Percentiles rank a stretch among this genome's conserved stretches.
These are phyloP conservation scores for Platalea minor DNA, from an alignment of 2,797 vertebrate species.

Conservation along the genomic window DNA sequence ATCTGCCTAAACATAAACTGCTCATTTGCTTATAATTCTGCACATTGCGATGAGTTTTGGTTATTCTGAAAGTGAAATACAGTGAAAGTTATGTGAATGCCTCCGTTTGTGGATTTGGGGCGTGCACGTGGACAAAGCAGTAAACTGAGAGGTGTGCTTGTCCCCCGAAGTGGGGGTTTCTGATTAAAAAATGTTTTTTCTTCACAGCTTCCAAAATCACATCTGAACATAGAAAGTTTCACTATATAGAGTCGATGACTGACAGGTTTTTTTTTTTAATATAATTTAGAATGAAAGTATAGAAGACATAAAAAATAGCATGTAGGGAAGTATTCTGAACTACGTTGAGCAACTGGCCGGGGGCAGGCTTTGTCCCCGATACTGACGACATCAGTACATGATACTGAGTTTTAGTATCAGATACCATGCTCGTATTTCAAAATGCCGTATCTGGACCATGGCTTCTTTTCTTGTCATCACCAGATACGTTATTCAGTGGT, in stretches of 20 bases:
- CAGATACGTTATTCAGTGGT: neutral
- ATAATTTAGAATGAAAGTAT: neutral
- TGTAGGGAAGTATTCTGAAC: neutral
- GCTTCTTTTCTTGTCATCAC: neutral
- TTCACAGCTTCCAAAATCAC: neutral
- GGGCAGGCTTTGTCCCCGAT: neutral
- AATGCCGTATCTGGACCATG: neutral
- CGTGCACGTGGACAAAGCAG: neutral
- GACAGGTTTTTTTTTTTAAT: neutral
- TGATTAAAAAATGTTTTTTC: neutral
- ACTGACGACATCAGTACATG: neutral
- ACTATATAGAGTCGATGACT: neutral
- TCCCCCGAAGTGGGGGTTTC: neutral
- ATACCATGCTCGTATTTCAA: neutral
- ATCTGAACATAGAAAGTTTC: neutral
- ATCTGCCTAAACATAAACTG: neutral
- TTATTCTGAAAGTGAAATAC: neutral
- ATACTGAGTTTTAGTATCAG: neutral
- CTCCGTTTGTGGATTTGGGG: neutral
- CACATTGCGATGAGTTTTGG: neutral
- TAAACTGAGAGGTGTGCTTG: neutral
- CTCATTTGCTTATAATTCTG: neutral
- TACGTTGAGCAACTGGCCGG: neutral
- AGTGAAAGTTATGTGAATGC: neutral
- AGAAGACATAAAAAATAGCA: neutral